These are phyloP conservation scores for Poliocrania exsul DNA, from an alignment of 2,797 vertebrate species.

Conservation along the genomic window DNA sequence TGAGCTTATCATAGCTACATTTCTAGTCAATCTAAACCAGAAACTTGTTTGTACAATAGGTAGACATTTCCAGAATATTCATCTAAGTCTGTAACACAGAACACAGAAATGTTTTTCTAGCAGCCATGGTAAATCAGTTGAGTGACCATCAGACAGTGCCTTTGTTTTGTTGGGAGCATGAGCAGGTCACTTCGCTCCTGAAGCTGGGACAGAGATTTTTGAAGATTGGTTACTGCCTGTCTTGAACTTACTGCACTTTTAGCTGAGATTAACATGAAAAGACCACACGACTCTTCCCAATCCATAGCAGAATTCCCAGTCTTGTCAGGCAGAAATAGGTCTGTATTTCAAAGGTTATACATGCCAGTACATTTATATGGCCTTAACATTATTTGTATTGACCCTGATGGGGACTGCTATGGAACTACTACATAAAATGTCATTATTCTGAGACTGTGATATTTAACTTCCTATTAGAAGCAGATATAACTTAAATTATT, in stretches of 20 bases:
- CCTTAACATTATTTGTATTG: not conserved
- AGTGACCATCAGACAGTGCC: not conserved
- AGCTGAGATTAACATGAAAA: not conserved
- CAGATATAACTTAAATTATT: not conserved
- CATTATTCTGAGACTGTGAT: not conserved
- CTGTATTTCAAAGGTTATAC: not conserved
- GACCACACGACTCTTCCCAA: not conserved
- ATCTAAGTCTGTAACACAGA: not conserved
- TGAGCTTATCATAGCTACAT: not conserved
- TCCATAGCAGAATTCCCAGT: not conserved
- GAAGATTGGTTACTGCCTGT: not conserved
- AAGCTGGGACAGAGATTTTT: not conserved
- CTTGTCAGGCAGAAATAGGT: not conserved
- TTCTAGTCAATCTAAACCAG: not conserved
- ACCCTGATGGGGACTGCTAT: not conserved
- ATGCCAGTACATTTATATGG: not conserved
- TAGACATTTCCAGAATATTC: not conserved
- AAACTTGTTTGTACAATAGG: not conserved
- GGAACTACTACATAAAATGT: not conserved
- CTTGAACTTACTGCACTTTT: not conserved
- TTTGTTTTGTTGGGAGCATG: accelerated
- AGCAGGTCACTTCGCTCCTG: not conserved
- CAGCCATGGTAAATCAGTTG: not conserved
- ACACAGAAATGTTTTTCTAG: not conserved
- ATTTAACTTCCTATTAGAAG: not conserved